Percentiles rank a stretch among this genome's conserved stretches.
Evolutionary conservation across 2,113 vertebrate genomes (phyloP).

Genomic region (Salvelinus fontinalis): DNA sequence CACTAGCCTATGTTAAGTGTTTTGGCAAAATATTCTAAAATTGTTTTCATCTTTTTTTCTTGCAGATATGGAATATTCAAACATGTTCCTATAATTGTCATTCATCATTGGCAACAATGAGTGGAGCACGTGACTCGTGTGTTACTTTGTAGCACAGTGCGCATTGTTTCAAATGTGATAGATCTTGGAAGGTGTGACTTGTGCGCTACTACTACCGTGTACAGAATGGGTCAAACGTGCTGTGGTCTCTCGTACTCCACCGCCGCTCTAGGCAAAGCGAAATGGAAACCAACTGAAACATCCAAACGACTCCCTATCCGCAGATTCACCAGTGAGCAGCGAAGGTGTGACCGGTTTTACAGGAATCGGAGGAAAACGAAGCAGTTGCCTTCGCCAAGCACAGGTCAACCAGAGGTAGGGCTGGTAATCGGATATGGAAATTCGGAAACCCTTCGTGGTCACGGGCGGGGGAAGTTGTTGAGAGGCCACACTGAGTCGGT

Average conservation of each 20-base stretch:
- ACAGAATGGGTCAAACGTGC: constrained; percentile 71
- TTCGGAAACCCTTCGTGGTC: constrained; percentile 52
- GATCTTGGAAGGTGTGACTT: constrained; percentile 56
- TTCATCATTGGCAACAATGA: not conserved
- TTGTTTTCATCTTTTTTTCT: too few relatives aligned
- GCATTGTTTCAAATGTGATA: constrained; percentile 5
- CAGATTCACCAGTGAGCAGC: constrained; percentile 26
- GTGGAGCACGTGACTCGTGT: constrained; percentile 13
- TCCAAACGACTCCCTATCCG: constrained; percentile 31
- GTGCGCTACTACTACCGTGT: constrained; percentile 55
- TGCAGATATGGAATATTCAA: too few relatives aligned
- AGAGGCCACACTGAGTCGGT: constrained; percentile 58
- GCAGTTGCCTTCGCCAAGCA: constrained; percentile 59
- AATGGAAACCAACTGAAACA: constrained; percentile 44
- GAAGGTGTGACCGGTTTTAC: constrained; percentile 36
- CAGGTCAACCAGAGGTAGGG: constrained; percentile 19
- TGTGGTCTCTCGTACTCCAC: constrained; percentile 47
- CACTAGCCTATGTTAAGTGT: too few relatives aligned
- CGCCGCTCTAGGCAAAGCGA: constrained; percentile 38
- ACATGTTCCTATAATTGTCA: too few relatives aligned
- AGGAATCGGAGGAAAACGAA: constrained; percentile 68
- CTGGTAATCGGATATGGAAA: constrained; percentile 36
- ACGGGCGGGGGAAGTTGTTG: constrained; percentile 62
- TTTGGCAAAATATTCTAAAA: too few relatives aligned
- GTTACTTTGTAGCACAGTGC: not conserved